Base-by-base conservation (phyloP, 64 coral and sea anemone species). In the Hydrozoanthus tunicans region DNA sequence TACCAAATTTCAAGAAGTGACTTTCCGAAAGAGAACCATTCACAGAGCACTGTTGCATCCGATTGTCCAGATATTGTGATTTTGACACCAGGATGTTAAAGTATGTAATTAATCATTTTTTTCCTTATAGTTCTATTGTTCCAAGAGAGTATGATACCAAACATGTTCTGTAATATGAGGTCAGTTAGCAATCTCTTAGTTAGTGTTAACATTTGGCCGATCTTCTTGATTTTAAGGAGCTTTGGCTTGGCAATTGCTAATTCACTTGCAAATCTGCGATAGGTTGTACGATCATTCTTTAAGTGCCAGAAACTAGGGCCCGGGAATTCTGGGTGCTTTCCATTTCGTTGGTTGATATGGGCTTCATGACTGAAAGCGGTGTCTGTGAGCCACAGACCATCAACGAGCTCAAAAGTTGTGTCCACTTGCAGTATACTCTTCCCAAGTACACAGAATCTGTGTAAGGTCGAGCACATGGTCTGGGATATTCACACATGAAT, bases 291-390 rank as follows among this genome's bases (percentile, higher is more conserved):
- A 53, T 17, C 58, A 2, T 79, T 94, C 3, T 26, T 25, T 17
- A 90, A 90, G 58, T 90, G 93, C 92, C 92, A 93, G 9, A 89
- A 90, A 51, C 85, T 93, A 14, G 93, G 80, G 20, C 93, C 89
- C 7, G 89, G 93, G 15, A 94, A 91, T 17, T 94, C 79, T 14
- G 89, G 89, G 27, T 83, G 92, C 17, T 90, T 94, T 20, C 68
- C 51, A 53, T 53, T 77, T 78, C 0, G 70, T 6, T 55, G 11
- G 64, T 58, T 72, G 32, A 89, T 89, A 10, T 90, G 67, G 2
- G 58, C 15, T 56, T 94, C 80, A 20, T 94, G 61, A n/a, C n/a
- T 69, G 56, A 72, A 83, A 64, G 89, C 58, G 14, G 93, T 93
- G 56, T 93, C 82, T 7, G 91, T 93, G 8, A 93, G 82, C 82